A percentile compares a stretch with the other conserved stretches of the same genome.
phyloP scores from a whole-genome alignment of 1,140 invertebrate species.

The Bombus polaris region DNA sequence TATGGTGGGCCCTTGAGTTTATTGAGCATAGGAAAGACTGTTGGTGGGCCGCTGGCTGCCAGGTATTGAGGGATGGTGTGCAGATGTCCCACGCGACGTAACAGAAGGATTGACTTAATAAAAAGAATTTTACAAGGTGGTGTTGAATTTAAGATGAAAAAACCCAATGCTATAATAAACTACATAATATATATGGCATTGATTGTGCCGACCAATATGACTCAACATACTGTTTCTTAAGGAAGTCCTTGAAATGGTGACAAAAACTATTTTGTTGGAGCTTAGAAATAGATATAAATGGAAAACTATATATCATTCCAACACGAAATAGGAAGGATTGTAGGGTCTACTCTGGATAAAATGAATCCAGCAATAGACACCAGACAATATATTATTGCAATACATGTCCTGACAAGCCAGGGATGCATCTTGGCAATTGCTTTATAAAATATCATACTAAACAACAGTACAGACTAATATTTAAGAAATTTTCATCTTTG shows the following conservation, averaged over 20 bases:
- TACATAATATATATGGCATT: not conserved
- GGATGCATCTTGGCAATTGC: not conserved
- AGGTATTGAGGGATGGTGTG: too few relatives aligned
- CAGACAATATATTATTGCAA: not conserved
- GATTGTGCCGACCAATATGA: too few relatives aligned
- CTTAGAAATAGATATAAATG: not conserved
- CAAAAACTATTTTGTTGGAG: not conserved
- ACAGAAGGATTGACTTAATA: not conserved
- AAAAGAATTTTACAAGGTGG: not conserved
- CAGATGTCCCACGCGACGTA: too few relatives aligned
- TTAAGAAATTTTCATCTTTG: not conserved
- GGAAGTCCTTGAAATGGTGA: not conserved
- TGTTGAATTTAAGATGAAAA: not conserved
- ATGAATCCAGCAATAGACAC: not conserved
- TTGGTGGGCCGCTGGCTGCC: too few relatives aligned
- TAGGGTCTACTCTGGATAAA: not conserved
- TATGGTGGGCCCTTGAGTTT: too few relatives aligned
- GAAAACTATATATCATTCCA: not conserved
- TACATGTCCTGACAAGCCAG: rapidly evolving
- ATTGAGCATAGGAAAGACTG: too few relatives aligned
- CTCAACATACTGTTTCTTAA: too few relatives aligned
- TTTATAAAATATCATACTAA: not conserved
- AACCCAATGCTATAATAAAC: not conserved
- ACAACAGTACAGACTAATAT: not conserved
- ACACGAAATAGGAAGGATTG: not conserved